A percentile compares a stretch with the other conserved stretches of the same genome.
These are phyloP conservation scores for Chironomus tentans DNA, from an alignment of 2,888 invertebrate genomes.

Conservation along the genomic window DNA sequence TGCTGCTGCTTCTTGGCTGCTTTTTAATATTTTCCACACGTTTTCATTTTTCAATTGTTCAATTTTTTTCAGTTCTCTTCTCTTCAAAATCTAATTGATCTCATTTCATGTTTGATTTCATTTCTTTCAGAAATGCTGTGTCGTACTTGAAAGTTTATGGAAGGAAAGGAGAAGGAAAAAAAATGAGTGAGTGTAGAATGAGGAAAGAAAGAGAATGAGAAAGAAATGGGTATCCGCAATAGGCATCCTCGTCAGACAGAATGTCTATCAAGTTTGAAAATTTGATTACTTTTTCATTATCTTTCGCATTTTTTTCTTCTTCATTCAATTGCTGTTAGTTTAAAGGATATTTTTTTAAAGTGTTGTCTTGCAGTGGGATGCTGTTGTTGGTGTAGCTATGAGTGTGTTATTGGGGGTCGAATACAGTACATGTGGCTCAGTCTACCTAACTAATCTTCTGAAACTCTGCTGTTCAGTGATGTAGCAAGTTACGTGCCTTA, in stretches of 20 bases:
- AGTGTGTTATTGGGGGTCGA: too few species aligned
- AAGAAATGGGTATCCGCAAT: background rate
- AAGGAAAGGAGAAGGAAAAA: too few species aligned
- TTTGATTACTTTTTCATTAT: background rate
- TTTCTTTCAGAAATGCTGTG: background rate
- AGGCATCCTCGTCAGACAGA: background rate
- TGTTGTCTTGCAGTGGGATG: too few species aligned
- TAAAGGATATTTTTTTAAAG: too few species aligned
- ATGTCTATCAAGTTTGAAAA: background rate
- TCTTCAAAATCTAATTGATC: conserved; percentile 26
- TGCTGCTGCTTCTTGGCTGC: background rate
- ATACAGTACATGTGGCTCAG: too few species aligned
- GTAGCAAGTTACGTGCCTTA: too few species aligned
- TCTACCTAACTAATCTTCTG: too few species aligned
- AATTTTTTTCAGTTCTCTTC: background rate
- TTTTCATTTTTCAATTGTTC: conserved; percentile 28
- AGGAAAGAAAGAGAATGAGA: background rate
- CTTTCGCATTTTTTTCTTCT: background rate
- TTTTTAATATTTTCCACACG: conserved; percentile 20
- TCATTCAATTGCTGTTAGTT: too few species aligned
- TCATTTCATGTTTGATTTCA: conserved; percentile 28
- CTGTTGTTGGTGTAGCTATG: too few species aligned
- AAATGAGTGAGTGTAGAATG: background rate
- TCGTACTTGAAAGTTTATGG: too few species aligned
- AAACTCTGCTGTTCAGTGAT: too few species aligned